Percentiles rank a stretch among this genome's conserved stretches.
These are phyloP conservation scores for Danaus plexippus DNA, from an alignment of 1,140 invertebrate genomes.

Conservation along the genomic window DNA sequence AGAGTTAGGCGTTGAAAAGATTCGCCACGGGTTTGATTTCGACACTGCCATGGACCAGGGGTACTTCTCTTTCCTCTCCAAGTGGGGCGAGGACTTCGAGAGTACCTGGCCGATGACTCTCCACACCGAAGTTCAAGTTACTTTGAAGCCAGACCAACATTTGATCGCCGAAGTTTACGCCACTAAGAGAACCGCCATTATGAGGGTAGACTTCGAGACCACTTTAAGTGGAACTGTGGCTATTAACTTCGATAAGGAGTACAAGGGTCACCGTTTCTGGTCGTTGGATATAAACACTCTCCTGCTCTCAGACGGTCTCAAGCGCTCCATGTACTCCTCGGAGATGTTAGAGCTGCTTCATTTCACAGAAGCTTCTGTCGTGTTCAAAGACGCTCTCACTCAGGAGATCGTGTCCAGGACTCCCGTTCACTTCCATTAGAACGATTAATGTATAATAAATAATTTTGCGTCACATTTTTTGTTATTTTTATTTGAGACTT, in stretches of 20 bases:
- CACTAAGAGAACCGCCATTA: constrained; percentile 17
- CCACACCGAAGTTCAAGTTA: constrained; percentile 23
- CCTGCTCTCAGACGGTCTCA: constrained; percentile 19
- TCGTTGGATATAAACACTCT: constrained; percentile 25
- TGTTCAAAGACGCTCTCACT: constrained; percentile 21
- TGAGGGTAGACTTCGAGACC: constrained; percentile 36
- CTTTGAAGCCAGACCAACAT: constrained; percentile 28
- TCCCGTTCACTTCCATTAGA: background rate
- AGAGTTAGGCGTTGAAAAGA: constrained; percentile 10
- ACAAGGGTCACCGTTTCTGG: constrained; percentile 39
- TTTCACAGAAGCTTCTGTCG: constrained; percentile 26
- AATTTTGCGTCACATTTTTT: too few relatives aligned
- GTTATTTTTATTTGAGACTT: too few relatives aligned
- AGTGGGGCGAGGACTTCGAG: constrained; percentile 23
- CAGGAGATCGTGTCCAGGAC: constrained; percentile 2
- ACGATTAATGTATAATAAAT: too few relatives aligned
- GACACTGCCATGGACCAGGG: constrained; percentile 2
- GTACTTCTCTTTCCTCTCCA: constrained; percentile 23
- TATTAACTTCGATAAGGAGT: constrained; percentile 26
- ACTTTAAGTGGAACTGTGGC: constrained; percentile 28
- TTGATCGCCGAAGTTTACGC: constrained; percentile 24
- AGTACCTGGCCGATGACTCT: constrained; percentile 24
- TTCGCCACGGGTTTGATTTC: constrained; percentile 8
- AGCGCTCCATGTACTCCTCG: constrained; percentile 13
- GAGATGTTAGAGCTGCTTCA: constrained; percentile 31